Conservation (phyloP, 2,888 invertebrate species). For the Linnaemya vulpina region DNA sequence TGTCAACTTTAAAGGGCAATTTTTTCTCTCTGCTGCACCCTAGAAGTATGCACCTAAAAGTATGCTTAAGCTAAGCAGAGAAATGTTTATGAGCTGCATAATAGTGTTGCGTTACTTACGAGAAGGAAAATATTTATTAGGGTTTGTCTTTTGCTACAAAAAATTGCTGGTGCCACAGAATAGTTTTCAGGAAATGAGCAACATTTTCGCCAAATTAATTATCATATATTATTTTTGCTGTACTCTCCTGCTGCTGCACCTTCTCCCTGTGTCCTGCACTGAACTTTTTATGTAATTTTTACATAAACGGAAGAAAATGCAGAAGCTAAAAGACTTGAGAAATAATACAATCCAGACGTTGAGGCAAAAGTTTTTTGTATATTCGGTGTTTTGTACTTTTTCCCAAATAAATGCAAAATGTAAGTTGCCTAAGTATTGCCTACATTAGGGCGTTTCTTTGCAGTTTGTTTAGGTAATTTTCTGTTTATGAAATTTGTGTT, state of each 20-base stretch:
- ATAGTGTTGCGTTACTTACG: slow-evolving; percentile 12
- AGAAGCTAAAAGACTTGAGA: slow-evolving; percentile 39
- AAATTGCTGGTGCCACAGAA: slow-evolving; percentile 50
- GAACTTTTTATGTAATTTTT: slow-evolving; percentile 18
- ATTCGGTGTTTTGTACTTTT: neutral
- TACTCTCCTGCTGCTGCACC: neutral
- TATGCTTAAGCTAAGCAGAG: slow-evolving; percentile 33
- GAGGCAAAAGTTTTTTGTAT: slow-evolving; percentile 22
- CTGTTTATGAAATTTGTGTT: slow-evolving; percentile 60
- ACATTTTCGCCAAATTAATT: slow-evolving; percentile 74
- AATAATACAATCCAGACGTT: slow-evolving; percentile 52
- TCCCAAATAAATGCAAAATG: slow-evolving; percentile 43
- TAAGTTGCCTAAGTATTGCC: slow-evolving; percentile 40
- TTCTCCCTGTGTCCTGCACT: neutral
- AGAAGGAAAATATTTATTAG: slow-evolving; percentile 51
- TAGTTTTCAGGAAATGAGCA: slow-evolving; percentile 70
- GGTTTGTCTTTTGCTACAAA: slow-evolving; percentile 69
- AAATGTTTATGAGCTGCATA: slow-evolving; percentile 47
- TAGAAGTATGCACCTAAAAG: slow-evolving; percentile 17
- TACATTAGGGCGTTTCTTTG: slow-evolving; percentile 64
- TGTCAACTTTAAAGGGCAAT: slow-evolving; percentile 77
- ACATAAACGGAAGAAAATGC: slow-evolving; percentile 25
- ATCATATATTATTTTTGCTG: slow-evolving; percentile 32
- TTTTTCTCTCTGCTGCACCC: slow-evolving; percentile 49
- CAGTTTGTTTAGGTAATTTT: slow-evolving; percentile 60